Percentiles rank a stretch among this genome's conserved stretches.
Evolutionary conservation across 2,888 invertebrate genomes (phyloP).

Genomic region (Xylota sylvarum): DNA sequence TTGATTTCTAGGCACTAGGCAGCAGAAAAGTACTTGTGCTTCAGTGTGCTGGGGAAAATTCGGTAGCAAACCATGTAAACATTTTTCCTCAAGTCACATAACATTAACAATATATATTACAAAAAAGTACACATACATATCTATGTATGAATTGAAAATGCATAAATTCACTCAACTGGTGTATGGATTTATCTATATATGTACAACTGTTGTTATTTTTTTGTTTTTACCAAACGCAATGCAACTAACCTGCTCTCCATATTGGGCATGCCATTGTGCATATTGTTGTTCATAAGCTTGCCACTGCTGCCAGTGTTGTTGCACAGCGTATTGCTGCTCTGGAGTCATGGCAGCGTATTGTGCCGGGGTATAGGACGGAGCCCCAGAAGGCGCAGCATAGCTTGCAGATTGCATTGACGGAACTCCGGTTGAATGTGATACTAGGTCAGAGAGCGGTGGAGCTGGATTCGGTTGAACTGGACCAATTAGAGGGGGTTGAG

Average conservation of each 20-base stretch:
- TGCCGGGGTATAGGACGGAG: conserved; percentile 81
- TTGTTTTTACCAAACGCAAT: background rate
- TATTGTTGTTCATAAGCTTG: conserved; percentile 84
- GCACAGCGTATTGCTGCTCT: conserved; percentile 84
- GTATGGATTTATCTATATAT: background rate
- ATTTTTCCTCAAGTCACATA: too few species aligned
- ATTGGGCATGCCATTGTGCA: conserved; percentile 85
- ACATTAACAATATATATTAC: too few species aligned
- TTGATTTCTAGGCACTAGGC: too few species aligned
- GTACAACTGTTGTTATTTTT: background rate
- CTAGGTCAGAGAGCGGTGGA: conserved; percentile 21
- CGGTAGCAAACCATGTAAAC: too few species aligned
- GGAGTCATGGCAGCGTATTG: conserved; percentile 83
- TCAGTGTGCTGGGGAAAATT: too few species aligned
- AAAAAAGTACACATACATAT: too few species aligned
- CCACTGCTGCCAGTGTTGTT: conserved; percentile 85
- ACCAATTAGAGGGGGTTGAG: conserved; percentile 76
- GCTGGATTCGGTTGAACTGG: conserved; percentile 67
- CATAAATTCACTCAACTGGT: too few species aligned
- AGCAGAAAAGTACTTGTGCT: too few species aligned
- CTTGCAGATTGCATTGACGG: conserved; percentile 10
- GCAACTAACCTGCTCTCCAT: conserved; percentile 83
- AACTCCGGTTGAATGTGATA: conserved; percentile 14
- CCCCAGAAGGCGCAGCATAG: conserved; percentile 34
- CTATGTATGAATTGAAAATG: too few species aligned